phyloP scores from a whole-genome alignment of 2,797 vertebrate genomes.

The Vultur gryphus region DNA sequence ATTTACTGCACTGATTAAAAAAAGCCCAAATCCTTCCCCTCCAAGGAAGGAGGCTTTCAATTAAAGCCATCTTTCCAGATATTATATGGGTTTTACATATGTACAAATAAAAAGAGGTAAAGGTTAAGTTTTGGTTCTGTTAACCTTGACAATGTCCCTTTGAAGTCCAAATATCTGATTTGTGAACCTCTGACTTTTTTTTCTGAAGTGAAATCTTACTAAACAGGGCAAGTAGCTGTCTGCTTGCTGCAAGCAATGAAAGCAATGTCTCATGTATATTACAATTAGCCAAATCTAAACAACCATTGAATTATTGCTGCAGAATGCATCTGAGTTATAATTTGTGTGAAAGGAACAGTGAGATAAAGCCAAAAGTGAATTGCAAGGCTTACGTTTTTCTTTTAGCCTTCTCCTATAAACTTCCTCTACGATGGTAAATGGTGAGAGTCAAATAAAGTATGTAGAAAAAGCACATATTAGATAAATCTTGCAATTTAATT shows the following conservation, averaged over 20 bases:
- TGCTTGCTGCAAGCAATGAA: constrained; percentile 46
- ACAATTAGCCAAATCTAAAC: neutral
- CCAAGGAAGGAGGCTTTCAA: neutral
- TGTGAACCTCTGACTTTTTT: neutral
- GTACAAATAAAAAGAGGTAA: neutral
- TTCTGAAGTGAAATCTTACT: neutral
- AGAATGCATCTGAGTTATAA: constrained; percentile 24
- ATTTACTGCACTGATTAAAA: neutral
- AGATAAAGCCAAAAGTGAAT: constrained; percentile 54
- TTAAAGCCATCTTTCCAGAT: neutral
- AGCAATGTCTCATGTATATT: neutral
- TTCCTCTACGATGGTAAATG: constrained; percentile 80
- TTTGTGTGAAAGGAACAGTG: constrained; percentile 29
- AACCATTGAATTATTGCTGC: constrained; percentile 35
- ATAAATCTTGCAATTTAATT: constrained; percentile 14
- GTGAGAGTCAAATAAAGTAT: constrained; percentile 68
- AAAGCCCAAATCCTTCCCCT: neutral
- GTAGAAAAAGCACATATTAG: constrained; percentile 68
- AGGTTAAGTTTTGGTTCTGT: neutral
- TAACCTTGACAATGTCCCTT: constrained; percentile 10
- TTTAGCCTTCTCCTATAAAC: constrained; percentile 85
- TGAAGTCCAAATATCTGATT: constrained; percentile 12
- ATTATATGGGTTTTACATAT: neutral
- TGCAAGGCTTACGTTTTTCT: constrained; percentile 80
- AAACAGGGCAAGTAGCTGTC: constrained; percentile 13